A percentile compares a stretch with the other conserved stretches of the same genome.
phyloP scores from a whole-genome alignment of 2,113 vertebrate species.

The Peromyscus californicus region DNA sequence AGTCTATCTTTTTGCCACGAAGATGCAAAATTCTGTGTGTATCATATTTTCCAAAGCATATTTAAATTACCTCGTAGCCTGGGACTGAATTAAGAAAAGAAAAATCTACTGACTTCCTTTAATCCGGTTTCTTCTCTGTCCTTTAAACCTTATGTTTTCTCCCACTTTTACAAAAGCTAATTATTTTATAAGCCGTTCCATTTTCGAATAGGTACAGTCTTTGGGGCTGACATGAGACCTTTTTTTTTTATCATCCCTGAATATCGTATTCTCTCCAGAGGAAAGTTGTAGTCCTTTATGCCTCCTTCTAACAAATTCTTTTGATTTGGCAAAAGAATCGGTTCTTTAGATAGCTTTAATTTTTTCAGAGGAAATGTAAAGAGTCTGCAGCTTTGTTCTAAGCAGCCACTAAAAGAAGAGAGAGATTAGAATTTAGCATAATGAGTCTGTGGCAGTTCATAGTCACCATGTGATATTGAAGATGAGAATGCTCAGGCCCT shows the following conservation, averaged over 20 bases:
- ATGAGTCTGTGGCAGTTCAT: neutral
- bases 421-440: constrained; percentile 49
- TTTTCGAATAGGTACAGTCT: constrained; percentile 55
- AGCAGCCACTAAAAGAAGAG: neutral
- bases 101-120: neutral
- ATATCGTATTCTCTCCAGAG: neutral
- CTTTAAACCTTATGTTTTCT: constrained; percentile 21
- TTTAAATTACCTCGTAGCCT: constrained; percentile 47
- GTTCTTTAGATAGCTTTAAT: constrained; percentile 44
- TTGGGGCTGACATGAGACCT: neutral
- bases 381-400: constrained; percentile 37
- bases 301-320: constrained; percentile 20
- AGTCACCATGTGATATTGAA: neutral
- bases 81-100: constrained; percentile 58
- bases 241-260: neutral
- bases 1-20: constrained; percentile 43
- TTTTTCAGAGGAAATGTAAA: neutral
- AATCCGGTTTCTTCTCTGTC: constrained; percentile 24
- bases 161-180: constrained; percentile 15
- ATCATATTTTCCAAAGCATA: constrained; percentile 26
- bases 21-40: constrained; percentile 46
- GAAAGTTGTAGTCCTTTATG: neutral
- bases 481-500: neutral
- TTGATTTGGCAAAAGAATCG: constrained; percentile 47
- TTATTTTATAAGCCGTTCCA: constrained; percentile 50